Base-by-base conservation (phyloP, 2,888 invertebrate genomes). In the Cotesia congregata region DNA sequence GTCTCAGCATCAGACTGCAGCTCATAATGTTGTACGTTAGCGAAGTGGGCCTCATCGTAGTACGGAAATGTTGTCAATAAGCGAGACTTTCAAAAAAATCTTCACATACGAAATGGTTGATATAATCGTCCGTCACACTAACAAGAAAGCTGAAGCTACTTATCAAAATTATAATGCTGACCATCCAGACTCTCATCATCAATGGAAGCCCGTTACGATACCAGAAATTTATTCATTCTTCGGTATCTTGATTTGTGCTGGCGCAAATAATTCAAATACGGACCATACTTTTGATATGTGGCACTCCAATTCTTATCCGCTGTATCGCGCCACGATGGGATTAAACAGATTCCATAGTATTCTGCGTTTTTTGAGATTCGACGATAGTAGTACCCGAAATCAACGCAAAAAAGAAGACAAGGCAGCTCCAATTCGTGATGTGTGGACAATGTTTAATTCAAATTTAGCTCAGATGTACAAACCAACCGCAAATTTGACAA, bases 401-500 rank as follows among this genome's bases (percentile, higher is more conserved):
- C 65, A 62, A 30, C 62, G 7, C 78, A 74, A 74, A 69, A 50
- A 59, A 75, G 71, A 64, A 17, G 84, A 86, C 75, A 86, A 85
- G 80, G 83, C 84, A 60, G 85, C 85, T 70, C 74, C 81, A 67
- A 82, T 83, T 38, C 77, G 77, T 20, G 83, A 83, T 70, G 67
- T 83, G 50, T 86, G 84, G 84, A 80, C 77, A 80, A 85, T 86
- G 84, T 71, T 86, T 15, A 86, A 85, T 78, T 77, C 70, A 61
- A 86, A 85, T 82, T 80, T 85, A 71, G 61, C 74, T 60, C 80
- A 82, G 76, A 40, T 77, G 40, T 87, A 86, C 78, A 80, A 81
- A 64, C 83, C 85, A 75, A 80, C 80, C 59, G 84, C 79, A 73
- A 76, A 81, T 76, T 64, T 86, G 50, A 86, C 85, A 60, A 80